Evolutionary conservation across 2,113 vertebrate genomes (phyloP).

Genomic region (Noctilio leporinus): DNA sequence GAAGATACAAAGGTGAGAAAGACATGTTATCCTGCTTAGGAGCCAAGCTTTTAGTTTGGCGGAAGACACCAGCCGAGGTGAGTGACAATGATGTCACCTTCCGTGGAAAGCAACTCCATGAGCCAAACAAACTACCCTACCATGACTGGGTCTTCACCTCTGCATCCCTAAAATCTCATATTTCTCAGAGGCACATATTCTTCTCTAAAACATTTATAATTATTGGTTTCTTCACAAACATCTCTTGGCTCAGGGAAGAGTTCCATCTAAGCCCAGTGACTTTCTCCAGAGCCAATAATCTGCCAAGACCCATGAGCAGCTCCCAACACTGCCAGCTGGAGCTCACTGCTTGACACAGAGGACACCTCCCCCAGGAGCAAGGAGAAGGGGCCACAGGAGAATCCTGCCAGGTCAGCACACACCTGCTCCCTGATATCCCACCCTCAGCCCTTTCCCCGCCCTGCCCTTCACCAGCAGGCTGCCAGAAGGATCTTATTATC

Average conservation of each 20-base stretch:
- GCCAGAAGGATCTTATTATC: background rate
- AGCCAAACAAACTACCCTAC: background rate
- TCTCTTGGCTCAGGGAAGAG: background rate
- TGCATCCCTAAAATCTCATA: background rate
- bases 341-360: background rate
- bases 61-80: background rate
- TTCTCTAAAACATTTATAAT: background rate
- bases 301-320: background rate
- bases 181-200: background rate
- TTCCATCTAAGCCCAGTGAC: background rate
- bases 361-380: accelerated
- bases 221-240: background rate
- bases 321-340: background rate
- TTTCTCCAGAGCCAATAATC: background rate
- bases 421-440: too few species aligned
- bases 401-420: too few species aligned
- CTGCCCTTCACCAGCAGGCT: background rate
- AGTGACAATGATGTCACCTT: background rate
- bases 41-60: background rate
- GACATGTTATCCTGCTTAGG: background rate
- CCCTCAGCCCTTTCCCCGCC: background rate
- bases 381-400: background rate
- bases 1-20: background rate
- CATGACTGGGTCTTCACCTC: background rate
- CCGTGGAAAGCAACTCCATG: background rate